Conservation (phyloP, 2,888 invertebrate species). For the Heptascelio sp. region DNA sequence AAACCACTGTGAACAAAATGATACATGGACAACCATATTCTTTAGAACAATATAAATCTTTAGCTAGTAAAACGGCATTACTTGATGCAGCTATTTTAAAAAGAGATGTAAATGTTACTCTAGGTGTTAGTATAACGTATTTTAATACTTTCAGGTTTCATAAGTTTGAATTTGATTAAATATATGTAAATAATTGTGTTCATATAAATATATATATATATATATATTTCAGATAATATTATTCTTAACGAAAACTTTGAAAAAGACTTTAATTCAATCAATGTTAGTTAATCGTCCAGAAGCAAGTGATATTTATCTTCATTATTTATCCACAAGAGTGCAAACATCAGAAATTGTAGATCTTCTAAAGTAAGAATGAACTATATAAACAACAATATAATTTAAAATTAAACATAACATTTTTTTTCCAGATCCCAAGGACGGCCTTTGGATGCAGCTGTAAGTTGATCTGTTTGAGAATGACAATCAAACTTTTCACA, state of each 20-base stretch:
- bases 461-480: too few relatives aligned
- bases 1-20: slow-evolving; percentile 85
- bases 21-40: slow-evolving; percentile 85
- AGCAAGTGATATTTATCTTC: slow-evolving; percentile 92
- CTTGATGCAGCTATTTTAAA: slow-evolving; percentile 90
- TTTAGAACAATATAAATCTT: slow-evolving; percentile 86
- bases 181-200: too few relatives aligned
- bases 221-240: slow-evolving; percentile 88
- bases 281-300: slow-evolving; percentile 90
- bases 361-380: slow-evolving; percentile 88
- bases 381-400: not conserved
- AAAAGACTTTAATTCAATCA: slow-evolving; percentile 90
- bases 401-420: not conserved
- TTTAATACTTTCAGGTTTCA: too few relatives aligned
- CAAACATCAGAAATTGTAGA: slow-evolving; percentile 90
- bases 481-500: too few relatives aligned
- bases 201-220: too few relatives aligned
- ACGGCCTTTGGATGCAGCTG: slow-evolving; percentile 89
- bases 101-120: slow-evolving; percentile 93
- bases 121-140: slow-evolving; percentile 87
- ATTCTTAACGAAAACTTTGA: slow-evolving; percentile 92
- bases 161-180: too few relatives aligned
- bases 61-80: slow-evolving; percentile 89
- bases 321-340: slow-evolving; percentile 90
- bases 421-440: slow-evolving; percentile 88